These are phyloP conservation scores for Alexandromys fortis DNA, from an alignment of 2,113 vertebrate species.

Conservation along the genomic window DNA sequence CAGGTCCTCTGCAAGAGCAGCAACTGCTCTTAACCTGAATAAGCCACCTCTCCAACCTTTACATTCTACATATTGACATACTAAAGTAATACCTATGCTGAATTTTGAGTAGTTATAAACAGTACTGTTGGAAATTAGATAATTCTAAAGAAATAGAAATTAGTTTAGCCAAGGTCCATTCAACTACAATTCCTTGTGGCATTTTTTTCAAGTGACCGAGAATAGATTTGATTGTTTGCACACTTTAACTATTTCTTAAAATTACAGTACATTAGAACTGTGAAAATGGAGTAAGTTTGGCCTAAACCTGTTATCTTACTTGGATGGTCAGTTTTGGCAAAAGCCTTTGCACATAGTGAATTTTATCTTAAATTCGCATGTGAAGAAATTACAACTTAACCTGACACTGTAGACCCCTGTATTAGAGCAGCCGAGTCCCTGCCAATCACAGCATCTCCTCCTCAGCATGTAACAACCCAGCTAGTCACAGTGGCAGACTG, in stretches of 20 bases:
- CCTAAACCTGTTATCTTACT: not conserved
- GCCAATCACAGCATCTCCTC: not conserved
- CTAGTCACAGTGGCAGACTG: not conserved
- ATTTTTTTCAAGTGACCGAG: not conserved
- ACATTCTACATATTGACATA: not conserved
- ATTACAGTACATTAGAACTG: not conserved
- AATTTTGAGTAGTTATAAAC: conserved; percentile 45
- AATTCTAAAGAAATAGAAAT: not conserved
- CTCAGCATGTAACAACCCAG: not conserved
- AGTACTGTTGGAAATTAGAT: not conserved
- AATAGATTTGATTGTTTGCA: not conserved
- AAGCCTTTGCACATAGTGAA: not conserved
- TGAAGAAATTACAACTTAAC: not conserved
- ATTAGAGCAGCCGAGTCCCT: not conserved
- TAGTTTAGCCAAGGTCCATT: conserved; percentile 11
- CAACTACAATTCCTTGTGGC: not conserved
- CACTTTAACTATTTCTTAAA: not conserved
- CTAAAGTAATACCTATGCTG: not conserved
- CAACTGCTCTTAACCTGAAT: not conserved
- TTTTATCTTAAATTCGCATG: not conserved
- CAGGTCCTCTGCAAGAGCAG: not conserved
- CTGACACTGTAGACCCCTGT: not conserved
- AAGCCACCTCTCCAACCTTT: not conserved
- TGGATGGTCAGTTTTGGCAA: not conserved
- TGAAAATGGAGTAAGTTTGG: not conserved